Percentiles rank a stretch among this genome's conserved stretches.
Evolutionary conservation across 2,888 invertebrate species (phyloP).

Genomic region (Pyrrhia umbra): DNA sequence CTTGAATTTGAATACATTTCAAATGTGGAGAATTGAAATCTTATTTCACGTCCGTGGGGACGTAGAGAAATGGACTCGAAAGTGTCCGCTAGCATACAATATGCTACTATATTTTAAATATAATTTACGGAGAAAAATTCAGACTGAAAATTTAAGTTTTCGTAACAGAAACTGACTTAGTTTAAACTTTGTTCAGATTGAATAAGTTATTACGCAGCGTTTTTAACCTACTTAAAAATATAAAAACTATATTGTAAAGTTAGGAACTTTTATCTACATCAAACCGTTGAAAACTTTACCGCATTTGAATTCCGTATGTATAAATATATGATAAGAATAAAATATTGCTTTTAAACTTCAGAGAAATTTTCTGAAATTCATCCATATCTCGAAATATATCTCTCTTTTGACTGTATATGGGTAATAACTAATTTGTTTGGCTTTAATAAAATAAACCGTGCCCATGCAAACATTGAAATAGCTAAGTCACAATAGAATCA

Average conservation of each 20-base stretch:
- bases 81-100: constrained; percentile 19
- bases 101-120: constrained; percentile 19
- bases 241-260: too few species aligned
- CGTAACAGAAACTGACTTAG: background rate
- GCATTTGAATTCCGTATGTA: too few species aligned
- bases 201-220: constrained; percentile 1
- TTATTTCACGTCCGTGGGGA: constrained; percentile 33
- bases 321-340: too few species aligned
- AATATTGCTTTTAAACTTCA: too few species aligned
- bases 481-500: background rate
- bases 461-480: background rate
- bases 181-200: constrained; percentile 15
- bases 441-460: too few species aligned
- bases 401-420: too few species aligned
- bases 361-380: too few species aligned
- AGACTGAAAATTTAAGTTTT: constrained; percentile 13
- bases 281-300: too few species aligned
- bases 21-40: constrained; percentile 20
- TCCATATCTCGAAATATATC: too few species aligned
- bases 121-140: constrained; percentile 12
- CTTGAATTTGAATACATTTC: constrained; percentile 27
- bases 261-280: too few species aligned
- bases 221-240: background rate
- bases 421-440: too few species aligned
- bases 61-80: constrained; percentile 24